phyloP scores from a whole-genome alignment of 2,113 vertebrate species.

The Tonatia bakeri region DNA sequence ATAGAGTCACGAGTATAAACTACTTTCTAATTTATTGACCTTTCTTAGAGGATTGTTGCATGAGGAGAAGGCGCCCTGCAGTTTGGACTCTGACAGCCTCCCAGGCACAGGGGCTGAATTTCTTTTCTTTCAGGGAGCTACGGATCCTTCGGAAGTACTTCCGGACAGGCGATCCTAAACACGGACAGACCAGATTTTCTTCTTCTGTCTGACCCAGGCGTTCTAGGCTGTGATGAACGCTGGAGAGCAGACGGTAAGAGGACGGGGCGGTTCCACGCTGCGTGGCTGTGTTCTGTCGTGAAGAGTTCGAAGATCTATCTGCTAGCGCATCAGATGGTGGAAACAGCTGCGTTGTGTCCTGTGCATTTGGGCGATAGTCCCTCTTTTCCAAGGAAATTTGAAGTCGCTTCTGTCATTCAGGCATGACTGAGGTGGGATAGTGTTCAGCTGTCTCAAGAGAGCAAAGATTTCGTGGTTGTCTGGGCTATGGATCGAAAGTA shows the following conservation, averaged over 20 bases:
- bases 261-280: background rate
- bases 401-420: background rate
- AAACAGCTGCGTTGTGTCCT: background rate
- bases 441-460: background rate
- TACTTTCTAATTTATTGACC: too few species aligned
- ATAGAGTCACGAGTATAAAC: too few species aligned
- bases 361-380: background rate
- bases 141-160: background rate
- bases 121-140: background rate
- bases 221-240: too few species aligned
- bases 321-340: background rate
- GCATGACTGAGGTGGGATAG: background rate
- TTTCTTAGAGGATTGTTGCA: background rate
- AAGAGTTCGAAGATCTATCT: background rate
- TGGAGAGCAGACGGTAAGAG: rapidly evolving
- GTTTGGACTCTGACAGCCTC: background rate
- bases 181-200: background rate
- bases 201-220: rapidly evolving
- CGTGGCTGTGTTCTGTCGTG: rapidly evolving
- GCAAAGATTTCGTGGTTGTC: background rate
- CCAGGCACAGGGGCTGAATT: background rate
- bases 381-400: background rate
- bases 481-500: rapidly evolving
- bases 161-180: rapidly evolving
- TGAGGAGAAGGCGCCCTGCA: rapidly evolving